phyloP scores from a whole-genome alignment of 2,797 vertebrate genomes.

The Phyllotis vaccarum region DNA sequence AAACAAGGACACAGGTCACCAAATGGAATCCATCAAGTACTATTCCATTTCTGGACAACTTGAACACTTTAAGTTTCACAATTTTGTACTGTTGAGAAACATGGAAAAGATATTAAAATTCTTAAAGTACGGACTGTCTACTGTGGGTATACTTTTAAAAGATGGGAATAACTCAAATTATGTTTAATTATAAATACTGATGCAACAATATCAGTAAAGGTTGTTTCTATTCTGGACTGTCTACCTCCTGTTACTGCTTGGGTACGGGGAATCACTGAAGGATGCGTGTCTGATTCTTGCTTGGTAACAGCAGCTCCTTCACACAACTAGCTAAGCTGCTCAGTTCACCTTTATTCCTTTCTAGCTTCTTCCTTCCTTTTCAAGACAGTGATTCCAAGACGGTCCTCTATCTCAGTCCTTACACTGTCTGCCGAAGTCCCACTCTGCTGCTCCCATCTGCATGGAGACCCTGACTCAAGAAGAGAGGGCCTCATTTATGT shows the following conservation, averaged over 20 bases:
- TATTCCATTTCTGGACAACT: slow-evolving; percentile 36
- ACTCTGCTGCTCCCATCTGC: neutral
- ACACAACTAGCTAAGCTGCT: neutral
- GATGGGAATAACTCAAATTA: slow-evolving; percentile 31
- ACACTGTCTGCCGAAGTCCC: neutral
- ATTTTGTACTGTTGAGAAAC: slow-evolving; percentile 59
- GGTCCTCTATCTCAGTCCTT: neutral
- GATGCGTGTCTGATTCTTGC: neutral
- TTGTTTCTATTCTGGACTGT: neutral
- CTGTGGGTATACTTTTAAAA: slow-evolving; percentile 27
- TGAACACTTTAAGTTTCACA: slow-evolving; percentile 24
- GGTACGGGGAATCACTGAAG: neutral
- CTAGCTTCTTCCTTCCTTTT: slow-evolving; percentile 23
- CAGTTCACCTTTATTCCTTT: neutral
- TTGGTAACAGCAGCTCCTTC: neutral
- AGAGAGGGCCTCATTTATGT: neutral
- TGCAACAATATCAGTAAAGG: neutral
- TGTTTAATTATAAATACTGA: slow-evolving; percentile 29
- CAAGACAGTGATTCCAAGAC: neutral
- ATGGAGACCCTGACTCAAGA: neutral
- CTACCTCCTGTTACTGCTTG: neutral
- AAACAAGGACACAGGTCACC: slow-evolving; percentile 51
- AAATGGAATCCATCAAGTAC: slow-evolving; percentile 38
- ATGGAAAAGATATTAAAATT: slow-evolving; percentile 57
- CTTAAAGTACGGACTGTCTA: slow-evolving; percentile 53